Evolutionary conservation across 2,888 invertebrate genomes (phyloP), one percentile per base, ranked within the genome.

Genomic region (Nomada goodeniana): DNA sequence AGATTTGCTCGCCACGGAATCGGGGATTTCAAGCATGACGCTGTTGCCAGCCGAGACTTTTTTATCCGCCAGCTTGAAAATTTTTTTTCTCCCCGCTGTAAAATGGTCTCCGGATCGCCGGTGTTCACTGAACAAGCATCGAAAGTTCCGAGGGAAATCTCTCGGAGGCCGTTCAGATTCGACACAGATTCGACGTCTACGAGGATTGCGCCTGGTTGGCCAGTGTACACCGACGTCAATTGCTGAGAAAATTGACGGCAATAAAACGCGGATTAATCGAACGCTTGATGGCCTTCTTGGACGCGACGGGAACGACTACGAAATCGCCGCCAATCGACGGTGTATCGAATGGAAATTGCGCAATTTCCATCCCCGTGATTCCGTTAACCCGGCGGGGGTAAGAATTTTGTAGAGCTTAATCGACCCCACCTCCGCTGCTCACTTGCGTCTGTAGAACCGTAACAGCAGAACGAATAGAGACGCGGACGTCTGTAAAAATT

Each of bases 321-420:
- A 71, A 77, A 76, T 52, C 26, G 42, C 60, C 64, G 53, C 53
- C 61, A 52, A 59, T 57, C 69, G 76, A 26, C 57, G 29, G 52
- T 70, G 74, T 72, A 63, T 76, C 76, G 78, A 79, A 78, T 85
- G 59, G 85, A 73, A 82, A 85, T 85, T 61, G 85, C 64, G 68
- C 85, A 74, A 85, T 84, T 85, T 85, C 85, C 85, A 79, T 47
- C 36, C 26, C 26, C 36, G 79, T 76, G 76, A 85, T 76, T 76
- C 73, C 29, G 68, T 85, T 85, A 79, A 59, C 44, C 59, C 11
- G 11, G 4, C 47, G 55, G 52, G 29, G 23, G 18, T 26, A 26
- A n/a, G 52, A 15, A 69, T 84, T 84, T 80, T 63, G 2, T 57
- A 20, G 11, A 59, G 68, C 42, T 55, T 63, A 55, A 77, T 75